phyloP scores from a whole-genome alignment of 2,797 vertebrate genomes.

The Chaenodraco wilsoni region DNA sequence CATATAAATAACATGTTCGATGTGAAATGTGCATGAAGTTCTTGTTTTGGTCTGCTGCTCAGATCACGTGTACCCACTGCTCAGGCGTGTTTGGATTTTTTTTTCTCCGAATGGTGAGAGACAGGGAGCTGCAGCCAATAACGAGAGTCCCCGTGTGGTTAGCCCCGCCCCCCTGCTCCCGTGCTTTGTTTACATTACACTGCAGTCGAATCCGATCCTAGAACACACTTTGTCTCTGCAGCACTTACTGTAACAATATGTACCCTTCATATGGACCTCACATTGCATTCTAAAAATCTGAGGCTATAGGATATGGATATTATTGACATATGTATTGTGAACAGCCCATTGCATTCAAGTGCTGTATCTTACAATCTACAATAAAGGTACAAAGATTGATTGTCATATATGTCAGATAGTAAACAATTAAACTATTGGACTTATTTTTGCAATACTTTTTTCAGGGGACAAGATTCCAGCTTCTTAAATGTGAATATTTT shows the following conservation, averaged over 20 bases:
- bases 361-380: not conserved
- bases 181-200: constrained; percentile 73
- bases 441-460: too few relatives aligned
- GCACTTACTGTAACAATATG: not conserved
- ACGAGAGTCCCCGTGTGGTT: not conserved
- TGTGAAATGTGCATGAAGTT: constrained; percentile 18
- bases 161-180: constrained; percentile 48
- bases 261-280: not conserved
- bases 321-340: not conserved
- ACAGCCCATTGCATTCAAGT: too few relatives aligned
- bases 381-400: not conserved
- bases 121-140: constrained; percentile 67
- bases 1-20: not conserved
- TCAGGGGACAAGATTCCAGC: too few relatives aligned
- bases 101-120: constrained; percentile 56
- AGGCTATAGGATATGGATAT: not conserved
- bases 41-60: constrained; percentile 74
- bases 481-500: too few relatives aligned
- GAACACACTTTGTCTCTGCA: constrained; percentile 43
- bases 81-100: constrained; percentile 66
- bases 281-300: not conserved
- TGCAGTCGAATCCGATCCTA: constrained; percentile 52
- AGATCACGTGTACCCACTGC: constrained; percentile 80
- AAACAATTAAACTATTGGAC: too few relatives aligned
- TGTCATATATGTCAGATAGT: too few relatives aligned